Evolutionary conservation across 2,797 vertebrate genomes (phyloP).

Genomic region (Semotilus atromaculatus): DNA sequence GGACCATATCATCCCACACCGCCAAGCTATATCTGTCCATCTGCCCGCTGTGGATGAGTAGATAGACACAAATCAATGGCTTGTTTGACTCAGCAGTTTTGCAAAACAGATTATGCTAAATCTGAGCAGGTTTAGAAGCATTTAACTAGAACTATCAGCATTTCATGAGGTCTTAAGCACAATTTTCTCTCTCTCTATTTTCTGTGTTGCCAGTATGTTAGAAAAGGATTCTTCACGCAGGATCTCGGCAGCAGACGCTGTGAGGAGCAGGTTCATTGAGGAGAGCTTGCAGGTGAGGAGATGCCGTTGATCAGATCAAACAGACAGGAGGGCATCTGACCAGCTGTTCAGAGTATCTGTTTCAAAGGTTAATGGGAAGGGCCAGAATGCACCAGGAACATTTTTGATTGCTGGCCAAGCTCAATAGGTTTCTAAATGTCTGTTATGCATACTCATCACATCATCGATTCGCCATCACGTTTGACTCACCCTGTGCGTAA

Average conservation of each 20-base stretch:
- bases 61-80: conserved; percentile 9
- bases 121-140: conserved; percentile 25
- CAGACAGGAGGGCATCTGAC: neutral
- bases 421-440: conserved; percentile 31
- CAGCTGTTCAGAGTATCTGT: conserved; percentile 12
- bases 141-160: conserved; percentile 27
- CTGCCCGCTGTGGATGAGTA: neutral
- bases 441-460: conserved; percentile 36
- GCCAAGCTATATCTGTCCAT: neutral
- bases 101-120: conserved; percentile 32
- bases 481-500: conserved; percentile 16
- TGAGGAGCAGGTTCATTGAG: conserved; percentile 52
- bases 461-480: conserved; percentile 42
- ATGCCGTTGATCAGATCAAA: neutral
- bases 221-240: conserved; percentile 55
- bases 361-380: conserved; percentile 43
- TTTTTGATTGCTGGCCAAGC: conserved; percentile 36
- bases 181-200: conserved; percentile 21
- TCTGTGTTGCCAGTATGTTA: conserved; percentile 56
- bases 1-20: neutral
- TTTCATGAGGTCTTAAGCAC: conserved; percentile 37
- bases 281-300: conserved; percentile 58
- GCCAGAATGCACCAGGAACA: conserved; percentile 14
- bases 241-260: conserved; percentile 60
- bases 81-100: conserved; percentile 22